phyloP scores from a whole-genome alignment of 2,888 invertebrate species.

The Acrocera orbiculus region DNA sequence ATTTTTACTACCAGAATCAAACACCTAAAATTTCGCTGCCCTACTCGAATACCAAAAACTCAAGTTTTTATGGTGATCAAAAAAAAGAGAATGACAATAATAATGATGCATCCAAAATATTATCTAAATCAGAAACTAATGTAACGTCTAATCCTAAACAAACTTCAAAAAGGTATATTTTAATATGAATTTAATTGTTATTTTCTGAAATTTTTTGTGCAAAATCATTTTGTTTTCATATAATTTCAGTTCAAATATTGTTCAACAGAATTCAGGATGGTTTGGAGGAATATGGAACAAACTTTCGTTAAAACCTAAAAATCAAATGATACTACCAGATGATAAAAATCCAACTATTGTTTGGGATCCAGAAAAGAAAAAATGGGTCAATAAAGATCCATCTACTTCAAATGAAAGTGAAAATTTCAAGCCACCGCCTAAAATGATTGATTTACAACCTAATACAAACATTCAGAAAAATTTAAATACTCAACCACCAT shows the following conservation, averaged over 20 bases:
- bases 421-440: slow-evolving; percentile 48
- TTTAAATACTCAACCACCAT: background rate
- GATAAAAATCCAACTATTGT: slow-evolving; percentile 87
- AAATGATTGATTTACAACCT: slow-evolving; percentile 39
- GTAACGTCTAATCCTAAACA: too few relatives aligned
- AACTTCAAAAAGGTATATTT: too few relatives aligned
- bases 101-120: slow-evolving; percentile 10
- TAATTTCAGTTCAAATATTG: slow-evolving; percentile 13
- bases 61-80: slow-evolving; percentile 19
- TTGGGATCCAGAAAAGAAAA: slow-evolving; percentile 75
- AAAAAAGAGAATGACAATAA: slow-evolving; percentile 9
- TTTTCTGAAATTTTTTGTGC: too few relatives aligned
- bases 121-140: slow-evolving; percentile 4
- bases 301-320: slow-evolving; percentile 64
- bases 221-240: too few relatives aligned
- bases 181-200: slow-evolving; percentile 1
- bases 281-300: slow-evolving; percentile 76
- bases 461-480: slow-evolving; percentile 4
- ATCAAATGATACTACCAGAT: slow-evolving; percentile 91
- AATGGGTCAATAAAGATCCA: slow-evolving; percentile 75
- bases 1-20: slow-evolving; percentile 26
- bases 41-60: slow-evolving; percentile 30
- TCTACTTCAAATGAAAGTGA: slow-evolving; percentile 41
- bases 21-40: slow-evolving; percentile 40
- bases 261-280: slow-evolving; percentile 43